These are phyloP conservation scores for Epinephelus fuscoguttatus DNA, from an alignment of 2,113 vertebrate species.

Conservation along the genomic window DNA sequence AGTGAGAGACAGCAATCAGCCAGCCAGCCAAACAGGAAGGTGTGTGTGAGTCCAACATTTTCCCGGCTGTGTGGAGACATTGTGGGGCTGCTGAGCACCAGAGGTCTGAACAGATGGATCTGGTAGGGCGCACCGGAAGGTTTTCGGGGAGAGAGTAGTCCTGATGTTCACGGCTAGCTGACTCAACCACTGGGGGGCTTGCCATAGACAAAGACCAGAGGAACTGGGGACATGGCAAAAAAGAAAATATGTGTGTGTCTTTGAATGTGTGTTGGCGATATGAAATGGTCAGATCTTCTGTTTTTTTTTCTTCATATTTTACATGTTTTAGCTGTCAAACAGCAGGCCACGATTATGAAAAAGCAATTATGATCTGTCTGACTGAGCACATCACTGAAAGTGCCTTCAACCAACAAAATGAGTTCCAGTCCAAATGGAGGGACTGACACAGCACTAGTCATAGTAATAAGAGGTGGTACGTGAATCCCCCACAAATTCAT, in stretches of 20 bases:
- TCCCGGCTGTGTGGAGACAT: constrained; percentile 19
- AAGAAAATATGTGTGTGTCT: not conserved
- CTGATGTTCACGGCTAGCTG: constrained; percentile 76
- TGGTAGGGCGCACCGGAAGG: constrained; percentile 66
- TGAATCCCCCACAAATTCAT: constrained; percentile 14
- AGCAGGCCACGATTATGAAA: constrained; percentile 49
- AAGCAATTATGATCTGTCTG: constrained; percentile 62
- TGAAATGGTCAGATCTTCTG: not conserved
- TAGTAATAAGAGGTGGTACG: constrained; percentile 9
- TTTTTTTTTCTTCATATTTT: constrained; percentile 23
- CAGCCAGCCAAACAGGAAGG: constrained; percentile 50
- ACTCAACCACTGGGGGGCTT: constrained; percentile 44
- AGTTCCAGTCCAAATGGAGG: constrained; percentile 32
- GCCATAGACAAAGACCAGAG: constrained; percentile 11
- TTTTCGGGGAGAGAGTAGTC: constrained; percentile 48
- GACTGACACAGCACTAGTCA: constrained; percentile 21
- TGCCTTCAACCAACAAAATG: constrained; percentile 33
- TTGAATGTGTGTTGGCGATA: constrained; percentile 3
- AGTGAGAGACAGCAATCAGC: constrained; percentile 30
- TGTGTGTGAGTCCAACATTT: constrained; percentile 46
- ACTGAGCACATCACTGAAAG: constrained; percentile 54
- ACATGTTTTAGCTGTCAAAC: constrained; percentile 41
- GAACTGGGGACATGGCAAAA: not conserved
- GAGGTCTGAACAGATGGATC: constrained; percentile 78
- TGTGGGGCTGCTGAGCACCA: constrained; percentile 41